Base-by-base conservation (phyloP, 1,140 invertebrate species). In the Homalodisca vitripennis region DNA sequence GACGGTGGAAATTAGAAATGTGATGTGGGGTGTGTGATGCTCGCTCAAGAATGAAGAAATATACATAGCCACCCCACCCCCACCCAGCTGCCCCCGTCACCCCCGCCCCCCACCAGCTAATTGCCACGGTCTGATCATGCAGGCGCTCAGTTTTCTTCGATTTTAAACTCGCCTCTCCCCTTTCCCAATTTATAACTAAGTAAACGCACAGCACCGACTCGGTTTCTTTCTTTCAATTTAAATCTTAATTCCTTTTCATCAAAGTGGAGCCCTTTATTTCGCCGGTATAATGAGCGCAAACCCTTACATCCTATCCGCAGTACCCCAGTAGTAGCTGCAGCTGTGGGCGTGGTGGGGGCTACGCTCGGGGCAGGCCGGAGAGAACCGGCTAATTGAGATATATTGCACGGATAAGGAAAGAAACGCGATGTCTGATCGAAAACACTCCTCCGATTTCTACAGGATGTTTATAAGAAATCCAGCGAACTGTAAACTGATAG, bases 1-100 rank as follows among this genome's bases (percentile, higher is more conserved):
- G 53, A 69, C 57, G 71, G 72, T 73, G 72, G 72, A 73, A 73
- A 73, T 73, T 73, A 73, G 72, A 73, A 73, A 73, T 69, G 72
- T 69, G 68, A 69, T 57, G 68, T 69, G 46, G 60, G 63, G 70
- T 66, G 68, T 67, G 67, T 55, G 70, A 67, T 60, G 72, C 63
- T 65, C 57, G 70, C 68, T 73, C 70, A 71, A 69, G 70, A 70
- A 67, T 70, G 69, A 70, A 70, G 69, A 70, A 70, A 70, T 70
- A 63, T 63, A 69, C 41, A 68, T 62, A 34, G 51, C 53, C 67
- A n/a, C 53, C 22, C 14, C 34, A 30, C 34, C 20, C 31, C 55
- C 31, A 3, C 0, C 32, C 67, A 53, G 14, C 51, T 10, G 29
- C 30, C 53, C 53, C 67, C 32, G 13, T 10, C 63, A 17, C 63